Conservation (phyloP, 2,113 vertebrate genomes). For the Phylloscopus trochilus region DNA sequence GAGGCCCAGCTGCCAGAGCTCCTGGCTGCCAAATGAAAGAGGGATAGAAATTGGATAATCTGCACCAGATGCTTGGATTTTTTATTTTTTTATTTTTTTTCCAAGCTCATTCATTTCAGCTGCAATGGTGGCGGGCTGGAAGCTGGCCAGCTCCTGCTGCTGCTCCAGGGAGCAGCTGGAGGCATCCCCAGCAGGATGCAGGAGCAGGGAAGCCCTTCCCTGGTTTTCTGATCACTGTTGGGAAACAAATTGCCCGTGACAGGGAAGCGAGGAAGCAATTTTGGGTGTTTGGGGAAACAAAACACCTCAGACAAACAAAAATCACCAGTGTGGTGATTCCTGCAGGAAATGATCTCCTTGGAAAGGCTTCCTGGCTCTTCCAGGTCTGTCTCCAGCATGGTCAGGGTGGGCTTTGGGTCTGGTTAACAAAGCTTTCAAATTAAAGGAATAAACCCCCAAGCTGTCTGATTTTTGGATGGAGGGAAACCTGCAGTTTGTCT, state of each 20-base stretch:
- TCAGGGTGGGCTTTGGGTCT: not conserved
- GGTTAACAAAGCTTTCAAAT: not conserved
- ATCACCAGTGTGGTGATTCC: not conserved
- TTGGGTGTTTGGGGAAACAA: not conserved
- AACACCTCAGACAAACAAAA: not conserved
- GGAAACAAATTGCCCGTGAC: not conserved
- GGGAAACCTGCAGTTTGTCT: not conserved
- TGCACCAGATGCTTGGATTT: constrained; percentile 28
- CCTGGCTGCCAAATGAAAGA: not conserved
- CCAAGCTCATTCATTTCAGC: not conserved
- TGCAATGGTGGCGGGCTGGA: not conserved
- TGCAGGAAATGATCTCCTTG: not conserved
- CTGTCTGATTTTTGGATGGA: not conserved
- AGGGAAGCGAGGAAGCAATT: not conserved
- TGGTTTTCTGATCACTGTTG: not conserved
- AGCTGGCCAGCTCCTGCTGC: not conserved
- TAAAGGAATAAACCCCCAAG: not conserved
- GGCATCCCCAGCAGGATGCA: not conserved
- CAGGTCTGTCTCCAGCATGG: not conserved
- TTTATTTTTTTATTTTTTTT: not conserved
- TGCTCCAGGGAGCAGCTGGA: constrained; percentile 33
- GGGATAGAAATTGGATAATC: constrained; percentile 35
- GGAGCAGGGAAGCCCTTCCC: not conserved
- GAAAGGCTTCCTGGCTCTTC: not conserved
- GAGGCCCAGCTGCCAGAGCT: not conserved